Percentiles rank a stretch among this genome's conserved stretches.
Evolutionary conservation across 2,888 invertebrate species (phyloP).

Genomic region (Subacronicta megacephala): DNA sequence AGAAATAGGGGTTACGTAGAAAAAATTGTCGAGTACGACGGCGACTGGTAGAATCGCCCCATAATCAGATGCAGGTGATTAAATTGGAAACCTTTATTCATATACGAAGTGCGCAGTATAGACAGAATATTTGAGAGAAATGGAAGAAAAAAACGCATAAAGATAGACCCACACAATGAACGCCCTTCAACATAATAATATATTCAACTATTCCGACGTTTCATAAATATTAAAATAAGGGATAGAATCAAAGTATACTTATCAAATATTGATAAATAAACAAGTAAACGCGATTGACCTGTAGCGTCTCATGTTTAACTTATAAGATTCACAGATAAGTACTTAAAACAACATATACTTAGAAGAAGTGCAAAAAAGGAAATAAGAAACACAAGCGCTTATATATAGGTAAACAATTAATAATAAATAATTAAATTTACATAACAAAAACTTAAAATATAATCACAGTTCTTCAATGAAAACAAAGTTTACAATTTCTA

Average conservation of each 20-base stretch:
- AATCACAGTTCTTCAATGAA: too few species aligned
- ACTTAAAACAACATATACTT: constrained; percentile 8
- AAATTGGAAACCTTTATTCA: too few species aligned
- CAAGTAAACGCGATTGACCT: constrained; percentile 36
- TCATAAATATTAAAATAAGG: constrained; percentile 8
- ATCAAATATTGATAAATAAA: constrained; percentile 29
- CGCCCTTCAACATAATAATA: background rate
- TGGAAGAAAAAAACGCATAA: background rate
- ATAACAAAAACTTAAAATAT: background rate
- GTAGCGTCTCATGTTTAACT: constrained; percentile 44
- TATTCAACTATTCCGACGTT: constrained; percentile 4
- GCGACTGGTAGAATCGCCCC: too few species aligned
- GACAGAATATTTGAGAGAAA: background rate
- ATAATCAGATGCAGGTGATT: too few species aligned
- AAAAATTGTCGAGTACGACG: too few species aligned
- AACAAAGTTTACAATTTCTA: background rate
- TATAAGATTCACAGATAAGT: constrained; percentile 11
- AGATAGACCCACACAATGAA: too few species aligned
- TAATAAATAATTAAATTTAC: background rate
- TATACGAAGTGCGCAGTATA: background rate
- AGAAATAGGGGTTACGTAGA: too few species aligned
- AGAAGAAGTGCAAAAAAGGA: constrained; percentile 3
- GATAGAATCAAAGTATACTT: constrained; percentile 11
- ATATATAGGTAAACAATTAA: too few species aligned
- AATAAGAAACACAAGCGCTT: background rate